These are phyloP conservation scores for Tinea pellionella DNA, from an alignment of 2,888 invertebrate genomes.

Conservation along the genomic window DNA sequence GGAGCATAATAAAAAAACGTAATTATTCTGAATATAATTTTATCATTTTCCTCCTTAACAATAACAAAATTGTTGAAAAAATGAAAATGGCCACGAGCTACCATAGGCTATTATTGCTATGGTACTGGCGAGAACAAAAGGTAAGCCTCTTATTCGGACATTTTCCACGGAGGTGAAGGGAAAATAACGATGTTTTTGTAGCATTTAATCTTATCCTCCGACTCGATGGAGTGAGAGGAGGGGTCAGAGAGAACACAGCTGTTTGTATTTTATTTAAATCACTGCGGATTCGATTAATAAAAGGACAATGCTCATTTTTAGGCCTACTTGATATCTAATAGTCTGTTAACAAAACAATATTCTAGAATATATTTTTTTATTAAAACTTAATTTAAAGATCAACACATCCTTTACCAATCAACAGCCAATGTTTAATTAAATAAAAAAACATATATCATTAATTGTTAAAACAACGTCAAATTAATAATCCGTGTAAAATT, in stretches of 20 bases:
- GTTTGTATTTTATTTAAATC: neutral
- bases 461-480: no score
- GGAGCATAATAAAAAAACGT: no score
- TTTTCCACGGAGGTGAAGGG: slow-evolving; percentile 1
- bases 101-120: neutral
- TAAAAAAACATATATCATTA: no score
- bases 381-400: no score
- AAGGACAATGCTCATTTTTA: no score
- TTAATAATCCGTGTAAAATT: no score
- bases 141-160: neutral
- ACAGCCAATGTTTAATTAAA: no score
- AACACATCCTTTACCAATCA: no score
- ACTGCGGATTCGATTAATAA: neutral
- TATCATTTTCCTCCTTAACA: neutral
- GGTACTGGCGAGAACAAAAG: neutral
- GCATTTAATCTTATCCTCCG: slow-evolving; percentile 15
- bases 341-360: no score
- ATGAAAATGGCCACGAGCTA: neutral
- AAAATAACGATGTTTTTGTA: slow-evolving; percentile 14
- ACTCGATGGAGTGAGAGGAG: slow-evolving; percentile 8
- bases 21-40: neutral
- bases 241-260: neutral
- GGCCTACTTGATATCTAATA: no score
- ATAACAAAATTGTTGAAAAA: neutral
- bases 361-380: no score